Percentiles rank a stretch among this genome's conserved stretches.
phyloP scores from a whole-genome alignment of 2,113 vertebrate genomes.

The Hyperopisus bebe region DNA sequence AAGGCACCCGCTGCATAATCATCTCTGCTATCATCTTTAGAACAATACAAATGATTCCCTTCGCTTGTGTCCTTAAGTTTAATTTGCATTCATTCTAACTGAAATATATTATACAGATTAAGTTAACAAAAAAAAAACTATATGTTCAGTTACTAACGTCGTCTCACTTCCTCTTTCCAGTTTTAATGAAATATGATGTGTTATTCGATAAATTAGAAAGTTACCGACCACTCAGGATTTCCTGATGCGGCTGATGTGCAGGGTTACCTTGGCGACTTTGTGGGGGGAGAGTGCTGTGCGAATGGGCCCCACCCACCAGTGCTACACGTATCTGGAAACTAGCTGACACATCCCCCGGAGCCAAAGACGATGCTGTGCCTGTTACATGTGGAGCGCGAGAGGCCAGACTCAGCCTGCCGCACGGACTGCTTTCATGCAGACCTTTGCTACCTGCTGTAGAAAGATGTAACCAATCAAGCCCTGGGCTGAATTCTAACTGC shows the following conservation, averaged over 20 bases:
- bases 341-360: not conserved
- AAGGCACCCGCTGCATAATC: constrained; percentile 14
- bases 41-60: constrained; percentile 21
- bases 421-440: not conserved
- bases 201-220: not conserved
- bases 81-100: constrained; percentile 16
- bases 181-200: not conserved
- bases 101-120: not conserved
- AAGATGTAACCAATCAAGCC: not conserved
- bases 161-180: not conserved
- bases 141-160: not conserved
- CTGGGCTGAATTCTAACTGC: not conserved
- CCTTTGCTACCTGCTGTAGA: not conserved
- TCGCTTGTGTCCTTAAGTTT: constrained; percentile 18
- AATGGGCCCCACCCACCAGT: not conserved
- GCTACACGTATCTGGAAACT: not conserved
- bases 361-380: not conserved
- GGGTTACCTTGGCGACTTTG: not conserved
- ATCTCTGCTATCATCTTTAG: constrained; percentile 19
- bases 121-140: not conserved
- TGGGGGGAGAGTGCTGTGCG: not conserved
- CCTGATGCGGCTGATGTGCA: not conserved
- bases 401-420: not conserved
- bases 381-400: too few species aligned
- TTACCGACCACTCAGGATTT: not conserved